Conservation (phyloP, 2,797 vertebrate species). For the Schizopygopsis pylzovi region DNA sequence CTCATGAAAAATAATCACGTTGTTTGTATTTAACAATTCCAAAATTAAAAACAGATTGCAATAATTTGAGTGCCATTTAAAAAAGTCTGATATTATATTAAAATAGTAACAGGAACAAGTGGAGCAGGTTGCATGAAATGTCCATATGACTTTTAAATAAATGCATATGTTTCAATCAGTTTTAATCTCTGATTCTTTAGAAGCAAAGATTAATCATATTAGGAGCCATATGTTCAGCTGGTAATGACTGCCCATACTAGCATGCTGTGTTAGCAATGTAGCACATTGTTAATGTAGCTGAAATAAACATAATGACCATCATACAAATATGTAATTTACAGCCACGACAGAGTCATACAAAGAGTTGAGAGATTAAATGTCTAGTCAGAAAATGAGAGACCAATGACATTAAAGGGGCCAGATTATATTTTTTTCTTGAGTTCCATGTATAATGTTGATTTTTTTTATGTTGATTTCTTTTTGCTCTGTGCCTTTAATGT, state of each 20-base stretch:
- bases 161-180: background rate
- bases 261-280: slow-evolving; percentile 10
- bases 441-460: too few species aligned
- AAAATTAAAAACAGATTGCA: background rate
- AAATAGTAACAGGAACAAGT: background rate
- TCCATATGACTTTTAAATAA: slow-evolving; percentile 12
- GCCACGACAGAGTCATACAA: background rate
- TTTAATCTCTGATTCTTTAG: background rate
- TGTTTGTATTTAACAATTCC: background rate
- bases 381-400: too few species aligned
- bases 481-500: background rate
- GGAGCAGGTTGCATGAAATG: background rate
- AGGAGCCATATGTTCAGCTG: slow-evolving; percentile 37
- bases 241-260: slow-evolving; percentile 15
- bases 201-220: slow-evolving; percentile 31
- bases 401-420: too few species aligned
- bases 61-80: background rate
- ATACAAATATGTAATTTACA: background rate
- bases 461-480: background rate
- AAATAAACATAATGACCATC: slow-evolving; percentile 24
- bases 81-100: background rate
- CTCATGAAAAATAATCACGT: too few species aligned
- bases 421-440: too few species aligned
- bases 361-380: background rate
- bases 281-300: background rate